Conservation (phyloP, 1,140 invertebrate species). For the Micrasema minimum region DNA sequence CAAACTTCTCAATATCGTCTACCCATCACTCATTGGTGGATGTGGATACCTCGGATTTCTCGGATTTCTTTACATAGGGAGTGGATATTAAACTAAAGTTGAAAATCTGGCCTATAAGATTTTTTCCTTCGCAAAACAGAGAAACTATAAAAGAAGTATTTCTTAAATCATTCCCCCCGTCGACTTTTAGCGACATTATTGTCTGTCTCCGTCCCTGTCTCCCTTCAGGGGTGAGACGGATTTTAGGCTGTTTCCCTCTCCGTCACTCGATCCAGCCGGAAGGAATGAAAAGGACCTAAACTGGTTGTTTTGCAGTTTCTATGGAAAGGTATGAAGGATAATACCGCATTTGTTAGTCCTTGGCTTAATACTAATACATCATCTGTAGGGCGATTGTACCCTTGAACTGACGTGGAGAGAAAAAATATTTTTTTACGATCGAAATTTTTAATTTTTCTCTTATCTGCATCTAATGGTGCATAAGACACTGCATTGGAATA, state of each 20-base stretch:
- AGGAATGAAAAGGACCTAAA: constrained; percentile 31
- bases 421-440: too few species aligned
- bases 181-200: constrained; percentile 28
- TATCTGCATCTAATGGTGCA: too few species aligned
- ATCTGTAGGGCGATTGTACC: neutral
- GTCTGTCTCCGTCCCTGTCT: neutral
- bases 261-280: constrained; percentile 21
- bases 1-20: too few species aligned
- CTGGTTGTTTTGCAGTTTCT: constrained; percentile 31
- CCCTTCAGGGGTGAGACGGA: neutral
- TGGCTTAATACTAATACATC: neutral
- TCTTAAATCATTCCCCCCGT: constrained; percentile 23
- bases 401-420: constrained; percentile 4
- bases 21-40: too few species aligned
- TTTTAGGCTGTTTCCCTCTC: neutral
- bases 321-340: constrained; percentile 25
- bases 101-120: neutral
- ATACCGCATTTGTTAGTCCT: constrained; percentile 19
- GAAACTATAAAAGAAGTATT: constrained; percentile 26
- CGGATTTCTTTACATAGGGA: too few species aligned
- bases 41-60: too few species aligned
- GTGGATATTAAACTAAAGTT: neutral
- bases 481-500: too few species aligned
- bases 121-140: constrained; percentile 10
- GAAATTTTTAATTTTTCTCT: too few species aligned